Conservation (phyloP, 1,140 invertebrate species). For the Philaenus spumarius region DNA sequence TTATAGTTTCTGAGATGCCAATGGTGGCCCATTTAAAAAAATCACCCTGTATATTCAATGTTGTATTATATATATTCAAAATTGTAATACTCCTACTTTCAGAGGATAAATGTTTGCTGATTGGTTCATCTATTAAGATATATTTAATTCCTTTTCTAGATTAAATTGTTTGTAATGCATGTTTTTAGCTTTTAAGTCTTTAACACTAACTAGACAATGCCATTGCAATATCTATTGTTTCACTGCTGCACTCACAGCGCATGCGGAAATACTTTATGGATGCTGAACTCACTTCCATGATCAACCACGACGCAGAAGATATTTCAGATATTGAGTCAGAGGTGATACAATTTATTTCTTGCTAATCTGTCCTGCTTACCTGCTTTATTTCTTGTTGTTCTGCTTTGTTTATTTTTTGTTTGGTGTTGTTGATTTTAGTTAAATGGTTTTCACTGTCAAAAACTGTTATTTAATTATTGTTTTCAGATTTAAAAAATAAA, state of each 20-base stretch:
- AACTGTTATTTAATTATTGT: too few species aligned
- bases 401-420: neutral
- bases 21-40: too few species aligned
- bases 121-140: neutral
- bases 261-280: constrained; percentile 66
- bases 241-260: constrained; percentile 44
- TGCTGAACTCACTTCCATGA: constrained; percentile 62
- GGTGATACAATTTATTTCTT: neutral
- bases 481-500: too few species aligned
- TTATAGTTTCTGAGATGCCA: too few species aligned
- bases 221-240: constrained; percentile 9
- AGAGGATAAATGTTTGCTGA: neutral
- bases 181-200: constrained; percentile 12
- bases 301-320: constrained; percentile 53
- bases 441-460: too few species aligned
- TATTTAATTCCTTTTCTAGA: neutral
- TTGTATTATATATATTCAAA: neutral
- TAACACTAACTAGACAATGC: neutral
- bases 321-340: constrained; percentile 48
- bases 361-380: neutral
- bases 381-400: neutral
- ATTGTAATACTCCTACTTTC: neutral
- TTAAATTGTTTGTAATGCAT: neutral
- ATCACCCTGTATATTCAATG: too few species aligned
- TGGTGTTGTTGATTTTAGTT: too few species aligned